Base-by-base conservation (phyloP, 2,113 vertebrate species). In the Irena cyanogastra region DNA sequence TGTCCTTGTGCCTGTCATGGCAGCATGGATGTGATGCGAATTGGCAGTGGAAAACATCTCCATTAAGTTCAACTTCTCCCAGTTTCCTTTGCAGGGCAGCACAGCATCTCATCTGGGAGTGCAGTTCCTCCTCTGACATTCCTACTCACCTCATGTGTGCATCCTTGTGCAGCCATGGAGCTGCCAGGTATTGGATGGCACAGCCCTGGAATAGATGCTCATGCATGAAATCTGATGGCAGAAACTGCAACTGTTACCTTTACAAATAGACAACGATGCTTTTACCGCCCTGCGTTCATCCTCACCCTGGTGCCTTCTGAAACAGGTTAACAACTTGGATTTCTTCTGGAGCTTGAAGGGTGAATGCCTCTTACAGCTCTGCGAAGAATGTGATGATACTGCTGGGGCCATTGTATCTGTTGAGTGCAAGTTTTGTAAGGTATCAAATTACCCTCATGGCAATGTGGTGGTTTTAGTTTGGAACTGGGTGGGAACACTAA, bases 121-220 rank as follows among this genome's bases (percentile, higher is more conserved):
- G 41, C 37, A 75, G 49, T 37, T 72, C 31, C 47, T 60, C 45
- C 37, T 83, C 30, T 66, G 33, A 27, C 56, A 45, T 59, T 41
- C 15, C 9, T 52, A 1, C 39, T 90, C 18, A 6, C 14, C 44
- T 76, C n/a, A 8, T 18, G 8, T 0, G 0, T 5, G 6, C 23
- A 7, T 75, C 39, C 49, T 59, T 21, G 27, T 26, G 8, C n/a
- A 47, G 59, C 33, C 14, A 3, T 3, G 2, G 28, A 50, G 30
- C 49, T 45, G 54, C 53, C 54, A 77, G 59, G 13, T 45, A 1
- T 31, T 24, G 37, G 54, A 9, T 44, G 53, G 30, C 60, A 44
- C 20, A 61, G 20, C 37, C 37, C 45, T 39, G 52, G 56, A 63
- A 18, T 6, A 74, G 54, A 6, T 41, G 64, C 19, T 56, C 18